phyloP scores from a whole-genome alignment of 2,888 invertebrate genomes.

The Euplagia quadripunctaria region DNA sequence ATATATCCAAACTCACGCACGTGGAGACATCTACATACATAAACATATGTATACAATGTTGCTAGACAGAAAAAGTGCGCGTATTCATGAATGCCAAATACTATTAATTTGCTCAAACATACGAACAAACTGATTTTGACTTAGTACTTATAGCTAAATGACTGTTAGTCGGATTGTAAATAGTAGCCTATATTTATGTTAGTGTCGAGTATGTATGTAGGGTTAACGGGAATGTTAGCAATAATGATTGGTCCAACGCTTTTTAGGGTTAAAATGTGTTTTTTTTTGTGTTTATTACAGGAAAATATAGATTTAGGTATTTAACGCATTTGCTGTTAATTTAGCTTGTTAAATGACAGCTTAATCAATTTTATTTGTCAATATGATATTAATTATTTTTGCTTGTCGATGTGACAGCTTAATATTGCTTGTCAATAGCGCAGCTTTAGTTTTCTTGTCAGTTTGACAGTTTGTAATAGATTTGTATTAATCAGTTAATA shows the following conservation, averaged over 20 bases:
- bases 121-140: conserved; percentile 57
- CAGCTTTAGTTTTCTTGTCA: not conserved
- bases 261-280: conserved; percentile 54
- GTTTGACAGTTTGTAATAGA: not conserved
- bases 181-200: conserved; percentile 82
- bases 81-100: conserved; percentile 25
- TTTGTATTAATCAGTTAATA: not conserved
- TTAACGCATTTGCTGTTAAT: not conserved
- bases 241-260: conserved; percentile 83
- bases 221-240: conserved; percentile 83
- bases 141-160: conserved; percentile 71
- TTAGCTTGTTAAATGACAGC: not conserved
- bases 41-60: not conserved
- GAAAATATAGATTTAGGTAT: conserved; percentile 11
- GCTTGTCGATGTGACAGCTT: not conserved
- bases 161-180: conserved; percentile 83
- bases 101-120: conserved; percentile 56
- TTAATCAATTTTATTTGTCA: not conserved
- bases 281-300: conserved; percentile 46
- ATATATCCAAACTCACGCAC: conserved; percentile 1
- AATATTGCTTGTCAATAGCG: not conserved
- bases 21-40: not conserved
- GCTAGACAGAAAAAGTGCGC: not conserved
- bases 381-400: not conserved
- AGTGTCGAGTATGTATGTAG: conserved; percentile 69